Conservation (phyloP, 2,113 vertebrate genomes). For the Phyllostomus discolor region DNA sequence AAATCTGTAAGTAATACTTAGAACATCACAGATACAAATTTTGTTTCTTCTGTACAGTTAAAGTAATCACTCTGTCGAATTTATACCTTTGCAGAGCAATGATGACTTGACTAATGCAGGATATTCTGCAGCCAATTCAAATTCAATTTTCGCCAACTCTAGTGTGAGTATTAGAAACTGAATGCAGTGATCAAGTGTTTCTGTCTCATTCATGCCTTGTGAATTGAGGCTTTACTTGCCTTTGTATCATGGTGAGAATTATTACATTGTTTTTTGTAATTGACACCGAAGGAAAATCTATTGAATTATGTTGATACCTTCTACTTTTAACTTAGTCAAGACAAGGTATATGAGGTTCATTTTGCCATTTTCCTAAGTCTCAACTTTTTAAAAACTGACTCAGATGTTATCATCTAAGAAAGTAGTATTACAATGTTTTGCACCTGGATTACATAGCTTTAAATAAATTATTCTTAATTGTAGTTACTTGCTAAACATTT, state of each 20-base stretch:
- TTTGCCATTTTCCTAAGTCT: conserved; percentile 21
- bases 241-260: not conserved
- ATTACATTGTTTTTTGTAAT: not conserved
- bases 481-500: conserved; percentile 19
- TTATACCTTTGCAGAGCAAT: conserved; percentile 81
- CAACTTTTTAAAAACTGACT: conserved; percentile 6
- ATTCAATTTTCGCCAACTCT: conserved; percentile 91
- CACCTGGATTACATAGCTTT: not conserved
- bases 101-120: conserved; percentile 93
- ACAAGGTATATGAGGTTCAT: not conserved
- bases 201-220: not conserved
- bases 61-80: conserved; percentile 55
- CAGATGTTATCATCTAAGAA: not conserved
- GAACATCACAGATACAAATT: not conserved
- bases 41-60: conserved; percentile 26
- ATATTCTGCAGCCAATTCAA: conserved; percentile 92
- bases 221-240: not conserved
- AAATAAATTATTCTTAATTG: conserved; percentile 10
- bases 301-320: not conserved
- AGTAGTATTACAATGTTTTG: not conserved
- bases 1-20: conserved; percentile 92
- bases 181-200: not conserved
- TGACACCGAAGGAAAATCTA: not conserved
- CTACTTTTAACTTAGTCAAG: not conserved
- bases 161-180: conserved; percentile 84